Evolutionary conservation across 2,113 vertebrate species (phyloP).

Genomic region (Stigmatopora argus): DNA sequence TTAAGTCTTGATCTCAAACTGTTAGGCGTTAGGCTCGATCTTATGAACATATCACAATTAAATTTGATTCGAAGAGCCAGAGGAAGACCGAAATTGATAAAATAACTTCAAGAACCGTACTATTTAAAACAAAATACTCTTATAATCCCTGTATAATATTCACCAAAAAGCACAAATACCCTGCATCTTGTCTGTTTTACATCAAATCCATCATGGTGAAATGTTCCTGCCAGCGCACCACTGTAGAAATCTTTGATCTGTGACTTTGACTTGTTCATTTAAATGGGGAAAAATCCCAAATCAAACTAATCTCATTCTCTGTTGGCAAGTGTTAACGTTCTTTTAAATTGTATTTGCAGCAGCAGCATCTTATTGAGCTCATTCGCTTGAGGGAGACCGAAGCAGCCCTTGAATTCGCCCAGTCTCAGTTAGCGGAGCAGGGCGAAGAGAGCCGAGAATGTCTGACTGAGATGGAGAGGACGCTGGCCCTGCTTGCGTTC

Average conservation of each 20-base stretch:
- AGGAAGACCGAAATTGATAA: too few species aligned
- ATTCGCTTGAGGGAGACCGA: constrained; percentile 95
- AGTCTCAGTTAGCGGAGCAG: constrained; percentile 95
- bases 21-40: too few species aligned
- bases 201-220: too few species aligned
- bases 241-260: background rate
- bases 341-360: constrained; percentile 62
- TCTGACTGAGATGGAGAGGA: constrained; percentile 96
- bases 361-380: constrained; percentile 96
- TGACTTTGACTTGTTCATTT: background rate
- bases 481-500: constrained; percentile 88
- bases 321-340: background rate
- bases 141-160: too few species aligned
- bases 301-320: background rate
- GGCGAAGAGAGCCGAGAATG: constrained; percentile 96
- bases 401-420: constrained; percentile 94
- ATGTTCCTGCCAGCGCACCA: too few species aligned
- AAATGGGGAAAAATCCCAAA: background rate
- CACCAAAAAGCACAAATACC: too few species aligned
- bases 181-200: too few species aligned
- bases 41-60: too few species aligned
- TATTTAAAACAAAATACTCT: too few species aligned
- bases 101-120: too few species aligned
- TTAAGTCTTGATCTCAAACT: too few species aligned
- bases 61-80: too few species aligned